These are phyloP conservation scores for Rhynchotus rufescens DNA, from an alignment of 2,797 vertebrate genomes.

Conservation along the genomic window DNA sequence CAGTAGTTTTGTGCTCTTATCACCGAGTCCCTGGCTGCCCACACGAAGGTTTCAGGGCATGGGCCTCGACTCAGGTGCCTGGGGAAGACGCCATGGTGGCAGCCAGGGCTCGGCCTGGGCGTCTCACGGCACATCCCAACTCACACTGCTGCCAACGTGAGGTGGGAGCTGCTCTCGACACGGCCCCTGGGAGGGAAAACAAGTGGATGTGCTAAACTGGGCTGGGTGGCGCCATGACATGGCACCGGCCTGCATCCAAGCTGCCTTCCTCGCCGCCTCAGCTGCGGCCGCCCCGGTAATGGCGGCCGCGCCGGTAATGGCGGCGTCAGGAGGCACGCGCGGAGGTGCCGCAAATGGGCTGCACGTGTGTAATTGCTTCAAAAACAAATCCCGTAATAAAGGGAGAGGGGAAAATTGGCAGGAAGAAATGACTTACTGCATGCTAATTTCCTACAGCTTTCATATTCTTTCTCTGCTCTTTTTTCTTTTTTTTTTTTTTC, in stretches of 20 bases:
- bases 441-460: constrained; percentile 56
- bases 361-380: constrained; percentile 74
- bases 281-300: constrained; percentile 74
- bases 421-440: constrained; percentile 50
- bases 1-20: background rate
- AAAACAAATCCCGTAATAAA: constrained; percentile 75
- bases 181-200: constrained; percentile 9
- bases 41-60: background rate
- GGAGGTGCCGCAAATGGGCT: constrained; percentile 70
- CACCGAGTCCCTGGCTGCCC: background rate
- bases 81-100: background rate
- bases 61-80: background rate
- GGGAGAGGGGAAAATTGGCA: constrained; percentile 54
- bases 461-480: background rate
- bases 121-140: background rate
- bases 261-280: constrained; percentile 55
- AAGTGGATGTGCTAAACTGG: background rate
- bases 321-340: constrained; percentile 69
- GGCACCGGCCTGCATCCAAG: background rate
- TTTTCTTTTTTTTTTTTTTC: rapidly evolving
- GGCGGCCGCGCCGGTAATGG: constrained; percentile 49
- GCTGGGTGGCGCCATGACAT: constrained; percentile 27
- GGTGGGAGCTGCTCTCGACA: constrained; percentile 2
- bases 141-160: constrained; percentile 35
- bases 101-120: background rate